Percentiles rank a stretch among this genome's conserved stretches.
phyloP scores from a whole-genome alignment of 1,140 invertebrate species.

The Rhizoglyphus robini region DNA sequence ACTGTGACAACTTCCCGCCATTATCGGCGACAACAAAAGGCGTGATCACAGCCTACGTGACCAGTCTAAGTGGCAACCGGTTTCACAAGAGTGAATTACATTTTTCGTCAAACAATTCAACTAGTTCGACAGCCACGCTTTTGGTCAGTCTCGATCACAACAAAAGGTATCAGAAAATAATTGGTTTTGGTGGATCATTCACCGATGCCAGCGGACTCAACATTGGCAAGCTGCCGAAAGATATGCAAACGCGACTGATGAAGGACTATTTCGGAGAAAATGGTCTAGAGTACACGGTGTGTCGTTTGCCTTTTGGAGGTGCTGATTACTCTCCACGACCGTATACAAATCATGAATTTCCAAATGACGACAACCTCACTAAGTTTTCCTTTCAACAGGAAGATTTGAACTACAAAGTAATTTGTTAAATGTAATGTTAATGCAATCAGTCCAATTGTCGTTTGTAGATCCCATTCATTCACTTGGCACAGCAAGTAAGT shows the following conservation, averaged over 20 bases:
- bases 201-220: constrained; percentile 69
- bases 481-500: no score
- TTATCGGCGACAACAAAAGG: constrained; percentile 33
- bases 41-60: constrained; percentile 36
- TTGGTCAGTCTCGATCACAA: constrained; percentile 25
- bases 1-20: constrained; percentile 75
- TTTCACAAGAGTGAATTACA: constrained; percentile 31
- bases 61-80: constrained; percentile 41
- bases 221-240: no score
- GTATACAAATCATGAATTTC: constrained; percentile 50
- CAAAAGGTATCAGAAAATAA: constrained; percentile 34
- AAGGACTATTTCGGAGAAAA: constrained; percentile 41
- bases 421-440: constrained; percentile 49
- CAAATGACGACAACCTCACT: no score
- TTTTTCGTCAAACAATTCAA: constrained; percentile 18
- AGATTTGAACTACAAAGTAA: no score
- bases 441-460: no score
- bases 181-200: constrained; percentile 74
- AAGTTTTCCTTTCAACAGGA: no score
- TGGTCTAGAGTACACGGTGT: constrained; percentile 54
- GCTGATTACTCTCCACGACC: no score
- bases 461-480: no score
- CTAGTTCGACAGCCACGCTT: background rate
- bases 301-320: constrained; percentile 64
- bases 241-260: constrained; percentile 35